Conservation (phyloP, 2,113 vertebrate genomes). For the Sporophila hypoxantha region DNA sequence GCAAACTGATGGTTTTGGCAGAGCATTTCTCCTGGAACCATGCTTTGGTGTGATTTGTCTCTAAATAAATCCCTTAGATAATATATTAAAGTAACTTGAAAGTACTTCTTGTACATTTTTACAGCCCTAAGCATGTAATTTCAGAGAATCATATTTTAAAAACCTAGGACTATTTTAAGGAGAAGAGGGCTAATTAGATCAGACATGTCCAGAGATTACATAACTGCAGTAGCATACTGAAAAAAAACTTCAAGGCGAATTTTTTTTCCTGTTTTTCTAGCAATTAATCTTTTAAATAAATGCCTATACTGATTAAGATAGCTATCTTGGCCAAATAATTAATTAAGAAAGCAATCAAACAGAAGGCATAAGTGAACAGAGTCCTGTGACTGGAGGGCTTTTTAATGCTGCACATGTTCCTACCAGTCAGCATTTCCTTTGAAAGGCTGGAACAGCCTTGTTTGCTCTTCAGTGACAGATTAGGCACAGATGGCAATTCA, state of each 20-base stretch:
- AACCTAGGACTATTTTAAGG: neutral
- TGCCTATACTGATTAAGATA: neutral
- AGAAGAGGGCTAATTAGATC: neutral
- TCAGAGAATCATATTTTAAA: neutral
- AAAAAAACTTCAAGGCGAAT: neutral
- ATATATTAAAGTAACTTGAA: neutral
- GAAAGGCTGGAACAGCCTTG: conserved; percentile 28
- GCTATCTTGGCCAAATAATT: neutral
- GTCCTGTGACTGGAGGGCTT: neutral
- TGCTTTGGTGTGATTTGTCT: neutral
- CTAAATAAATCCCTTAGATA: neutral
- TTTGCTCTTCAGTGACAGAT: conserved; percentile 56
- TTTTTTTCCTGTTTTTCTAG: neutral
- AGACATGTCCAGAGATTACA: neutral
- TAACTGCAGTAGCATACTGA: neutral
- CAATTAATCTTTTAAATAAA: neutral
- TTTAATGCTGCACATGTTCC: neutral
- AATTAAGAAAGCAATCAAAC: conserved; percentile 10
- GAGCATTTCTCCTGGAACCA: neutral
- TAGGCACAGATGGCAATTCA: conserved; percentile 57
- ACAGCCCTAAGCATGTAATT: neutral
- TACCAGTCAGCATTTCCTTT: conserved; percentile 45
- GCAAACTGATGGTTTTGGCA: conserved; percentile 24
- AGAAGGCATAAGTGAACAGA: neutral
- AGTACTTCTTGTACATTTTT: neutral